Conservation (phyloP, 2,797 vertebrate species). For the Propithecus deckenii region DNA sequence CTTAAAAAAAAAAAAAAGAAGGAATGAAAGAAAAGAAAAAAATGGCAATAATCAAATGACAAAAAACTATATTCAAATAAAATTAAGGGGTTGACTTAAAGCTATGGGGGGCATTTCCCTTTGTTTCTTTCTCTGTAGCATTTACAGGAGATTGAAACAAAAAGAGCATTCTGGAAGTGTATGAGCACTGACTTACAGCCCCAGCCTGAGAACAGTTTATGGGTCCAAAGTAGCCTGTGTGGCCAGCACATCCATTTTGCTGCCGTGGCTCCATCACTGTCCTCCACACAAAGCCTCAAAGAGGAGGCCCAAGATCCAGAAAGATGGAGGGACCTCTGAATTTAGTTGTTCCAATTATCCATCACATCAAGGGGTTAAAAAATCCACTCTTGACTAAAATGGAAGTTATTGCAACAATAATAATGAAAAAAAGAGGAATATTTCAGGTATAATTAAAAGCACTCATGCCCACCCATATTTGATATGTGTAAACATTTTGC, state of each 20-base stretch:
- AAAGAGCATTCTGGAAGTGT: constrained; percentile 60
- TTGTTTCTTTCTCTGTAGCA: constrained; percentile 63
- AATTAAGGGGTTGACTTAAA: constrained; percentile 84
- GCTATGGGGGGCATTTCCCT: constrained; percentile 74
- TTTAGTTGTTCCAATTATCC: neutral
- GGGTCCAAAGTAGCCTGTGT: rapidly evolving
- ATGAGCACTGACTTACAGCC: neutral
- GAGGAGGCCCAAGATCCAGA: neutral
- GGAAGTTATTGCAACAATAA: neutral
- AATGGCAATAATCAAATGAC: constrained; percentile 83
- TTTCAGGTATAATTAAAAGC: neutral
- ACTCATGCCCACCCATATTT: neutral
- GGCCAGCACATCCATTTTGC: neutral
- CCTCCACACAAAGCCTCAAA: neutral
- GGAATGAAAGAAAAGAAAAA: constrained; percentile 48
- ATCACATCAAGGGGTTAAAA: neutral
- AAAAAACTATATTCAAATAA: constrained; percentile 83
- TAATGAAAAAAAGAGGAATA: neutral
- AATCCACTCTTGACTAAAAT: neutral
- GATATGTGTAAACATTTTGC: neutral
- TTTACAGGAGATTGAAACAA: constrained; percentile 75
- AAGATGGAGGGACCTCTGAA: neutral
- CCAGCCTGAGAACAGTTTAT: neutral
- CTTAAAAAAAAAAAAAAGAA: constrained; percentile 72
- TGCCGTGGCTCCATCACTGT: neutral